These are phyloP conservation scores for Istiophorus platypterus DNA, from an alignment of 2,113 vertebrate species.

Conservation along the genomic window DNA sequence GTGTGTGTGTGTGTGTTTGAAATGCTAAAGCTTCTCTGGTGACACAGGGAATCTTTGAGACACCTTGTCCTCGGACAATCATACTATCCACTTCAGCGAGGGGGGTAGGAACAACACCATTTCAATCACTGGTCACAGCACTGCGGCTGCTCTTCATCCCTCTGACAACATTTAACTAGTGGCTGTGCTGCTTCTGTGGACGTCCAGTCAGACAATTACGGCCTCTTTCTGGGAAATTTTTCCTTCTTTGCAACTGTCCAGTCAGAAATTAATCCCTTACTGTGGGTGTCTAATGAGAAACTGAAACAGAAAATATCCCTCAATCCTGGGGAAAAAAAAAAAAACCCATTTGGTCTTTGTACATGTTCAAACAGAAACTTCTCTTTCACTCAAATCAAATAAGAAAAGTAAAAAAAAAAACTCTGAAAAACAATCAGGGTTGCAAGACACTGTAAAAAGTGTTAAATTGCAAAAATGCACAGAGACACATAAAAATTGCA, in stretches of 20 bases:
- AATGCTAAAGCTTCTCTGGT: constrained; percentile 20
- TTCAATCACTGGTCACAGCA: constrained; percentile 30
- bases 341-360: not conserved
- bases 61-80: constrained; percentile 40
- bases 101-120: not conserved
- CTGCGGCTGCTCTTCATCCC: constrained; percentile 16
- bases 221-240: not conserved
- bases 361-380: not conserved
- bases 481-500: no score
- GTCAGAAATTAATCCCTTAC: not conserved
- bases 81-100: constrained; percentile 33
- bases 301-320: not conserved
- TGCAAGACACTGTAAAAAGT: not conserved
- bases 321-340: no score
- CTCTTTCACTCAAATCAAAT: not conserved
- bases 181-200: not conserved
- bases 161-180: not conserved
- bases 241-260: not conserved
- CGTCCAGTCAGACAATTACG: not conserved
- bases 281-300: not conserved
- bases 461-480: not conserved
- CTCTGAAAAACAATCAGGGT: not conserved
- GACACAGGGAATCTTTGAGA: constrained; percentile 60
- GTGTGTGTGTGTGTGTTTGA: constrained; percentile 1
- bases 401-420: not conserved